Evolutionary conservation across 2,888 invertebrate species (phyloP).

Genomic region (Lobophora halterata): DNA sequence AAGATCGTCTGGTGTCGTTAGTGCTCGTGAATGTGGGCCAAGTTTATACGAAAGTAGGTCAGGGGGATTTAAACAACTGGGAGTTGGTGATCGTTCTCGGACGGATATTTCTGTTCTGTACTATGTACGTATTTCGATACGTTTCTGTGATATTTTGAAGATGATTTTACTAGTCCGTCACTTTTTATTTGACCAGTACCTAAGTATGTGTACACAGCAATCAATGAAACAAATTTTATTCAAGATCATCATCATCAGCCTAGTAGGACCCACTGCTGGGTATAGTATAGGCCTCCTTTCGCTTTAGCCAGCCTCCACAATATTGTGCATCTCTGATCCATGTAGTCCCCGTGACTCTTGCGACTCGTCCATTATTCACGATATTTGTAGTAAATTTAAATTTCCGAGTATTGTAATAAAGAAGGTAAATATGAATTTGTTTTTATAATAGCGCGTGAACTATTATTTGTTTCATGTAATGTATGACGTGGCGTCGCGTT

Average conservation of each 20-base stretch:
- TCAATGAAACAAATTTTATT: background rate
- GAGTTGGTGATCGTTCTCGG: constrained; percentile 50
- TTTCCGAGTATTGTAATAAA: constrained; percentile 1
- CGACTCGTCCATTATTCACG: too few relatives aligned
- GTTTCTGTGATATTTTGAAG: constrained; percentile 15
- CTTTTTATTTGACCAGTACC: too few relatives aligned
- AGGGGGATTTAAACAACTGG: constrained; percentile 61
- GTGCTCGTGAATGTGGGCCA: constrained; percentile 60
- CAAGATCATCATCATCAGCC: too few relatives aligned
- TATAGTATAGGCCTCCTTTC: too few relatives aligned
- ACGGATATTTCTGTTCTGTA: constrained; percentile 56
- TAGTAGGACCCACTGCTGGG: too few relatives aligned
- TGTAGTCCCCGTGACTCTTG: too few relatives aligned
- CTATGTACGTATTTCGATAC: constrained; percentile 23
- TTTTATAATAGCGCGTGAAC: constrained; percentile 11
- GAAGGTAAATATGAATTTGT: constrained; percentile 1
- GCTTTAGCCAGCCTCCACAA: too few relatives aligned
- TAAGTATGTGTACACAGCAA: too few relatives aligned
- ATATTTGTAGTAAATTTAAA: background rate
- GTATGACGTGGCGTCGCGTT: constrained; percentile 28
- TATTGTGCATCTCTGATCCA: too few relatives aligned
- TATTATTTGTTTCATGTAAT: constrained; percentile 18
- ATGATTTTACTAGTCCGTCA: constrained; percentile 7
- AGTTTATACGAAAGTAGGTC: constrained; percentile 68
- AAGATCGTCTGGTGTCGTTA: constrained; percentile 26